phyloP scores from a whole-genome alignment of 2,888 invertebrate species.

The Orchesella flavescens region DNA sequence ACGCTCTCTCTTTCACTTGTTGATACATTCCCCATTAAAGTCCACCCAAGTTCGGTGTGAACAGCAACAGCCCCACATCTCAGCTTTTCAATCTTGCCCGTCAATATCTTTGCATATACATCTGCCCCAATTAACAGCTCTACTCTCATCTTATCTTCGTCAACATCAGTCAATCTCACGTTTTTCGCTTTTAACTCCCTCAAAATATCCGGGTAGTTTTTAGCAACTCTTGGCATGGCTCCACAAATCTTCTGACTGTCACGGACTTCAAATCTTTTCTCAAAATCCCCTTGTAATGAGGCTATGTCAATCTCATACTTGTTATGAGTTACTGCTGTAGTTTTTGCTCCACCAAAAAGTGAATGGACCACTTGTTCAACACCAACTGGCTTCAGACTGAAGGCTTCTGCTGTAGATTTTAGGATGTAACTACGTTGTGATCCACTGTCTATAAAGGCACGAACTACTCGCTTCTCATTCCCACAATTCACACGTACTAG shows the following conservation, averaged over 20 bases:
- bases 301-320: neutral
- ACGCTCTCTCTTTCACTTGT: too few species aligned
- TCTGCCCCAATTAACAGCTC: slow-evolving; percentile 33
- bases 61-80: slow-evolving; percentile 19
- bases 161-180: slow-evolving; percentile 23
- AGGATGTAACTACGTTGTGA: slow-evolving; percentile 13
- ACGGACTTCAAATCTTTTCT: neutral
- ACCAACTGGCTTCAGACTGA: neutral
- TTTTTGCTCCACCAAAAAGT: slow-evolving; percentile 16
- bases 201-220: too few species aligned
- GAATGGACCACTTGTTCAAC: neutral
- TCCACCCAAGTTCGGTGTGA: slow-evolving; percentile 14
- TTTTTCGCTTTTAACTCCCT: neutral
- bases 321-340: neutral
- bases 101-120: slow-evolving; percentile 26
- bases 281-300: neutral
- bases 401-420: neutral
- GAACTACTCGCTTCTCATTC: neutral
- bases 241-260: too few species aligned
- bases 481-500: neutral
- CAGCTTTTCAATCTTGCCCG: slow-evolving; percentile 13
- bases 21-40: neutral
- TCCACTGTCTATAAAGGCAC: slow-evolving; percentile 21
- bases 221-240: too few species aligned
- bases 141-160: neutral